Base-by-base conservation (phyloP, 1,140 invertebrate species). In the Cydia amplana region DNA sequence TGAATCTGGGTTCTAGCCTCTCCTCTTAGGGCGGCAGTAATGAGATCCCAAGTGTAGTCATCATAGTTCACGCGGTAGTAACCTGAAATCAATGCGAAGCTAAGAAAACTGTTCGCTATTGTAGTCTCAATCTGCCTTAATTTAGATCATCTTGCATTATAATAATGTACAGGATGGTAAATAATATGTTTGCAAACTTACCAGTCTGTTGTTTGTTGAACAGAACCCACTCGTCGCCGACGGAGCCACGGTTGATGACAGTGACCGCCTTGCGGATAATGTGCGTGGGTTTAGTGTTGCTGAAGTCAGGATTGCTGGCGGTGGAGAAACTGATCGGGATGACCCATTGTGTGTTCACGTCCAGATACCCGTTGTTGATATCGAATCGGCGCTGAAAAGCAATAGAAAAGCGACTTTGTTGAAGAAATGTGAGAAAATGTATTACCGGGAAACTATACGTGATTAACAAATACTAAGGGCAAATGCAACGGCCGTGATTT, bases 51-150 rank as follows among this genome's bases (percentile, higher is more conserved):
- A 3, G 94, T 95, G 20, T 84, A 87, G 0, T 91, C 85, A 75
- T 97, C 95, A 85, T 98, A 98, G 85, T 96, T 96, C 0, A 97
- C 96, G 70, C 97, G 93, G 87, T 97, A 98, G 83, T 95, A 97
- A 40, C 96, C 97, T 94, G 83, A 82, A 88, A 89, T 49, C 36
- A 81, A 75, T 51, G 32, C 63, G 43, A 40, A 9, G 4, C 23
- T 60, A 60, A 60, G 16, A 9, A 20, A 10, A 60, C n/a, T 60
- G 1, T 60, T 1, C 0, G 6, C 7, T 23, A 23, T 23, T 60
- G 4, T 28, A 28, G 28, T 28, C 1, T 28, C 28, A 28, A 3
- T 3, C 25, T 25, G 25, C 25, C 25, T 25, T 25, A 25, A 28
- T 28, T 28, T 4, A 28, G 4, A 28, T 28, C 28, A 28, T 28